These are phyloP conservation scores for Manis javanica DNA, from an alignment of 2,797 vertebrate species.

Conservation along the genomic window DNA sequence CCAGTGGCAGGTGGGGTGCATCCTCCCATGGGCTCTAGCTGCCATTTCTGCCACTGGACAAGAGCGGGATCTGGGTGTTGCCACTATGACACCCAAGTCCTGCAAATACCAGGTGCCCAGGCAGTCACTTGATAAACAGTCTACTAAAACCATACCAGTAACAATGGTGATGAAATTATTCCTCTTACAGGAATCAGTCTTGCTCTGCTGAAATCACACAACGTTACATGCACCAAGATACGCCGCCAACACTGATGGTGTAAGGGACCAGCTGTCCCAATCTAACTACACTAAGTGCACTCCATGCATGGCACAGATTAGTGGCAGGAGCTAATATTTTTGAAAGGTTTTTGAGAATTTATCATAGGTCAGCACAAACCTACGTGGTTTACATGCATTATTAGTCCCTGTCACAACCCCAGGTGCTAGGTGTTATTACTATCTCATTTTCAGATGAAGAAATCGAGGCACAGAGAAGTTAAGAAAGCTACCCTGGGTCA, in stretches of 20 bases:
- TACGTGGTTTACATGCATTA: background rate
- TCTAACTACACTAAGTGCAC: background rate
- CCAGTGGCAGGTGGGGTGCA: background rate
- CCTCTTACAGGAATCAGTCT: background rate
- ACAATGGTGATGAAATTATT: background rate
- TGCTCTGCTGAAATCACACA: background rate
- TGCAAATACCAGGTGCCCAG: no score
- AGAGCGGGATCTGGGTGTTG: no score
- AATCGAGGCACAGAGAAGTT: background rate
- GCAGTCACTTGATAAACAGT: background rate
- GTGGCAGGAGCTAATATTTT: background rate
- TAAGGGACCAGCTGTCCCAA: background rate
- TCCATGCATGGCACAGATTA: background rate
- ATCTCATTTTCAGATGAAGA: constrained; percentile 22
- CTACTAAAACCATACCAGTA: background rate
- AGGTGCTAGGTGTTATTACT: background rate
- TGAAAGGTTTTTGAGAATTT: background rate
- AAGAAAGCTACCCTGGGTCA: background rate
- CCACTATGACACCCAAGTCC: no score
- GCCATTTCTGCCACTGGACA: no score
- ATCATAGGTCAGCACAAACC: background rate
- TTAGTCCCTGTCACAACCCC: background rate
- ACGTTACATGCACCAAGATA: background rate
- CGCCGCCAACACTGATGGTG: background rate
- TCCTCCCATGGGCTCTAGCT: no score